Conservation (phyloP, 2,888 invertebrate species). For the Fabriciana adippe region DNA sequence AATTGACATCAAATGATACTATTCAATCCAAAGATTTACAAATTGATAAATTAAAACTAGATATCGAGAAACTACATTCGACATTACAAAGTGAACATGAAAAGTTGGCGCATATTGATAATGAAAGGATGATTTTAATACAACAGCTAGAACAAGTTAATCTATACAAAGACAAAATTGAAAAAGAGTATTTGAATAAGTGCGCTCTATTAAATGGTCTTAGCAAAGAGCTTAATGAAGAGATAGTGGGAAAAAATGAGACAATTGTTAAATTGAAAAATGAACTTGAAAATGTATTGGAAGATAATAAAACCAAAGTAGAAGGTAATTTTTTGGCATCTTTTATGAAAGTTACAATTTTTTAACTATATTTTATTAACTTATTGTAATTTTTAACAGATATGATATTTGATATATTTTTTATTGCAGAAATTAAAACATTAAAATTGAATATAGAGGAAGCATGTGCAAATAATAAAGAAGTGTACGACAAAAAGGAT, state of each 20-base stretch:
- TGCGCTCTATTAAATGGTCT: constrained; percentile 45
- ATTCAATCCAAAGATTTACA: constrained; percentile 46
- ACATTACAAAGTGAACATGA: constrained; percentile 42
- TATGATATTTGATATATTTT: constrained; percentile 22
- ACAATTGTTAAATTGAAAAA: constrained; percentile 42
- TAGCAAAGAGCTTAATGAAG: constrained; percentile 44
- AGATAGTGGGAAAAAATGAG: constrained; percentile 43
- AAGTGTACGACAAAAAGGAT: constrained; percentile 44
- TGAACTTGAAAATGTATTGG: constrained; percentile 43
- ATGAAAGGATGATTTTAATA: constrained; percentile 46
- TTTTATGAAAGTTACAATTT: too few relatives aligned
- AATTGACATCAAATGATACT: constrained; percentile 40
- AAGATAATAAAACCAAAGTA: constrained; percentile 46
- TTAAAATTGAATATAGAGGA: constrained; percentile 43
- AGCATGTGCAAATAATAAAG: constrained; percentile 27
- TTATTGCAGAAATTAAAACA: constrained; percentile 46
- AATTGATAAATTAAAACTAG: constrained; percentile 46
- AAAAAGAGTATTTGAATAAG: constrained; percentile 52
- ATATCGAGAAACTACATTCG: constrained; percentile 47
- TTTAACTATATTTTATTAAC: background rate
- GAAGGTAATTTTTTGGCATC: constrained; percentile 46
- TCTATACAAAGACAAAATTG: constrained; percentile 46
- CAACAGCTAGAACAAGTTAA: constrained; percentile 48
- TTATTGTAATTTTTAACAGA: background rate
- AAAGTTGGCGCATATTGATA: constrained; percentile 40